A percentile compares a stretch with the other conserved stretches of the same genome.
phyloP scores from a whole-genome alignment of 2,888 invertebrate species.

The Cerastis leucographa region DNA sequence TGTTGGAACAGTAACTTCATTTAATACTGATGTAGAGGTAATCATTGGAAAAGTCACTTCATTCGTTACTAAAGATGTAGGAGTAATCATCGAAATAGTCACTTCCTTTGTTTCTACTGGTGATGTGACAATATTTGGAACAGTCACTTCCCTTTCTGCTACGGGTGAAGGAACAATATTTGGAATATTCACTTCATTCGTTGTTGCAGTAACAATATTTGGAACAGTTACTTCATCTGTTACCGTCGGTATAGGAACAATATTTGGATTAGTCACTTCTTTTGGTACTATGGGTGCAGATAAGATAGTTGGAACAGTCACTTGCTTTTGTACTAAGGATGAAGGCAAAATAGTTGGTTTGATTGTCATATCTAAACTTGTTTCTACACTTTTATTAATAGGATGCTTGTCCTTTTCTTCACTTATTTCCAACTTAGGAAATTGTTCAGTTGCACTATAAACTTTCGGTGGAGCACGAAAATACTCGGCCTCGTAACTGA shows the following conservation, averaged over 20 bases:
- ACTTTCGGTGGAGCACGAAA: conserved; percentile 69
- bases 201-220: background rate
- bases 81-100: background rate
- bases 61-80: background rate
- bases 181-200: conserved; percentile 30
- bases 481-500: conserved; percentile 80
- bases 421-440: conserved; percentile 50
- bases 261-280: conserved; percentile 2
- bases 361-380: conserved; percentile 59
- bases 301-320: background rate
- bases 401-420: conserved; percentile 49
- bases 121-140: background rate
- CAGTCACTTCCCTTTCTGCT: background rate
- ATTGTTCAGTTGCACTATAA: conserved; percentile 59
- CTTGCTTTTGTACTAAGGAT: background rate
- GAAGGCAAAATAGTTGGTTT: conserved; percentile 51
- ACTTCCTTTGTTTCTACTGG: background rate
- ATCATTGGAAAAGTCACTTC: conserved; percentile 49
- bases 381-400: conserved; percentile 49
- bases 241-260: background rate
- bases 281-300: background rate
- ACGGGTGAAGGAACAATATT: background rate
- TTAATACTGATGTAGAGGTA: conserved; percentile 54
- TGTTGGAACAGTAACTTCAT: conserved; percentile 55
- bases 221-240: conserved; percentile 16